Conservation (phyloP, 2,888 invertebrate genomes). For the Agriopis leucophaearia region DNA sequence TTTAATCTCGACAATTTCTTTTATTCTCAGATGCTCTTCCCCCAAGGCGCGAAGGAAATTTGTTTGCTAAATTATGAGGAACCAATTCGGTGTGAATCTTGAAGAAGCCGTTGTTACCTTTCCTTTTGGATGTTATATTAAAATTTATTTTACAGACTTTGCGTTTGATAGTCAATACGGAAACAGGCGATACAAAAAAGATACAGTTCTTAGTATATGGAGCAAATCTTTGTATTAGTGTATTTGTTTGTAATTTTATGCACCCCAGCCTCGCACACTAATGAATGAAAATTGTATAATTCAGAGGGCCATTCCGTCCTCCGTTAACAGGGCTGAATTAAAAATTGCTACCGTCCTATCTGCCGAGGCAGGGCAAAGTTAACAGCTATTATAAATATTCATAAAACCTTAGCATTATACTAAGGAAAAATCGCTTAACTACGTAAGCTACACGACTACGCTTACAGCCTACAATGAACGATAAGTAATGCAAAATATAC, state of each 20-base stretch:
- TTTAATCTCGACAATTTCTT: conserved; percentile 45
- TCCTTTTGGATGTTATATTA: conserved; percentile 32
- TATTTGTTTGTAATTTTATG: conserved; percentile 26
- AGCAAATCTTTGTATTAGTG: background rate
- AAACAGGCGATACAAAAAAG: background rate
- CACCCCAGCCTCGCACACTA: conserved; percentile 28
- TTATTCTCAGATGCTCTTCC: conserved; percentile 34
- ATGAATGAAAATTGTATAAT: conserved; percentile 40
- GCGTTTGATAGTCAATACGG: conserved; percentile 19
- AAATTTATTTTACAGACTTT: conserved; percentile 28
- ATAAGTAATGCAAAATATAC: conserved; percentile 5
- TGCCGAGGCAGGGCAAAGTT: conserved; percentile 33
- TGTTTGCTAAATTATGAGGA: conserved; percentile 46
- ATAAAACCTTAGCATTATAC: conserved; percentile 36
- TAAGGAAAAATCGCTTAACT: conserved; percentile 35
- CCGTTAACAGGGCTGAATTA: conserved; percentile 42
- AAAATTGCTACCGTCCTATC: conserved; percentile 42
- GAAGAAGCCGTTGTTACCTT: conserved; percentile 29
- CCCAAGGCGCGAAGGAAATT: conserved; percentile 39
- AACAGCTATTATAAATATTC: conserved; percentile 46
- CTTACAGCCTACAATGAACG: background rate
- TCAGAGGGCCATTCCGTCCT: conserved; percentile 33
- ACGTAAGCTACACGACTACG: conserved; percentile 20
- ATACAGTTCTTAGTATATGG: background rate
- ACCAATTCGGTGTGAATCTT: conserved; percentile 43